Evolutionary conservation across 1,140 invertebrate species (phyloP).

Genomic region (Aphelinus certus): DNA sequence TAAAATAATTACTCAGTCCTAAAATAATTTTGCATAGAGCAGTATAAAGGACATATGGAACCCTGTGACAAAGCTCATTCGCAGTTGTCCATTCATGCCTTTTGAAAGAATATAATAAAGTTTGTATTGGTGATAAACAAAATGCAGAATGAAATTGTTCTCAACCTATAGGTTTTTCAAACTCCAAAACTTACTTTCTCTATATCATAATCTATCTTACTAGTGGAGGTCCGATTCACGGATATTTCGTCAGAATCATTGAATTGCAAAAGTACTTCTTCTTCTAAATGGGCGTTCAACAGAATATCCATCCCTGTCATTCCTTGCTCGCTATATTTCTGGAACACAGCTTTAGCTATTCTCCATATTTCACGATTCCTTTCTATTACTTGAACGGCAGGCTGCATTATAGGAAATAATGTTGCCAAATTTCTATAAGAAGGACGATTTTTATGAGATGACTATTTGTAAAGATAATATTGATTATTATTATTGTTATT

Average conservation of each 20-base stretch:
- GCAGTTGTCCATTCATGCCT: conserved; percentile 27
- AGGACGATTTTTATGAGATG: not conserved
- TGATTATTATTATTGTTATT: not conserved
- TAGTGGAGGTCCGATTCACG: conserved; percentile 22
- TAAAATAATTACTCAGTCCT: conserved; percentile 39
- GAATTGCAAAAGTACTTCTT: conserved; percentile 47
- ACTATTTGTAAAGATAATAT: not conserved
- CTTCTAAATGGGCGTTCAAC: conserved; percentile 49
- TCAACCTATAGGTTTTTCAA: conserved; percentile 31
- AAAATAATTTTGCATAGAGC: conserved; percentile 35
- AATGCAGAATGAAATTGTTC: conserved; percentile 31
- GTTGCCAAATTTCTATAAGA: conserved; percentile 57
- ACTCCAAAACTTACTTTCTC: conserved; percentile 35
- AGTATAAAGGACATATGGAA: conserved; percentile 20
- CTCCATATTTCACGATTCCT: conserved; percentile 53
- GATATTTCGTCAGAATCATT: conserved; percentile 35
- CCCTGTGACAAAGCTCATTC: conserved; percentile 32
- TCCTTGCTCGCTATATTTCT: conserved; percentile 48
- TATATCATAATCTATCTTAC: conserved; percentile 30
- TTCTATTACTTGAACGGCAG: conserved; percentile 49
- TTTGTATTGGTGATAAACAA: conserved; percentile 24
- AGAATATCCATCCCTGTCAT: conserved; percentile 52
- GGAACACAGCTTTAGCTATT: conserved; percentile 47
- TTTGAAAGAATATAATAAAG: conserved; percentile 28
- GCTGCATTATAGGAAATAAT: conserved; percentile 52